These are phyloP conservation scores for Cherax quadricarinatus DNA, from an alignment of 1,140 invertebrate species.

Conservation along the genomic window DNA sequence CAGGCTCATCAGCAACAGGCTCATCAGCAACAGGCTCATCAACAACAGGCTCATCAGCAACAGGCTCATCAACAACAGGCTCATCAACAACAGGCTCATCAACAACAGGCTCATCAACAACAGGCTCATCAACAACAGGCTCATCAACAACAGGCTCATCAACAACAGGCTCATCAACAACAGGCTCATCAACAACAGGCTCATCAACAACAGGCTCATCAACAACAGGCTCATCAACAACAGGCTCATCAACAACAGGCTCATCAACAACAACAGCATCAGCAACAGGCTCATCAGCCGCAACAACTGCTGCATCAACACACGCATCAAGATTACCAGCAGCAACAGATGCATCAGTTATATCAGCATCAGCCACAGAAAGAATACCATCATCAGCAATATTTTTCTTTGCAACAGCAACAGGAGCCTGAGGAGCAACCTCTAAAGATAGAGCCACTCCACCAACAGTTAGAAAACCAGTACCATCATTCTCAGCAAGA, in stretches of 20 bases:
- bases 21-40: neutral
- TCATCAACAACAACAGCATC: neutral
- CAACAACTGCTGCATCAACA: neutral
- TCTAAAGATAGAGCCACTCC: neutral
- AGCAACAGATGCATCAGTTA: neutral
- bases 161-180: neutral
- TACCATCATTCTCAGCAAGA: neutral
- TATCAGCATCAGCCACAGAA: neutral
- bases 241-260: conserved; percentile 4
- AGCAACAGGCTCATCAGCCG: neutral
- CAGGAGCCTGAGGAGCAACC: neutral
- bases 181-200: neutral
- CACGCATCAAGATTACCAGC: neutral
- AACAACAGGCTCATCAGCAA: neutral
- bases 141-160: neutral
- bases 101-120: too few relatives aligned
- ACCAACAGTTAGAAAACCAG: neutral
- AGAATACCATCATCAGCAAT: neutral
- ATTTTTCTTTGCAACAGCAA: neutral
- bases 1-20: neutral
- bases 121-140: neutral
- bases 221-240: neutral
- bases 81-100: neutral
- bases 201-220: neutral
- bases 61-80: too few relatives aligned